Evolutionary conservation across 2,888 invertebrate species (phyloP), one percentile per base, ranked within the genome.

Genomic region (Acleris cristana): DNA sequence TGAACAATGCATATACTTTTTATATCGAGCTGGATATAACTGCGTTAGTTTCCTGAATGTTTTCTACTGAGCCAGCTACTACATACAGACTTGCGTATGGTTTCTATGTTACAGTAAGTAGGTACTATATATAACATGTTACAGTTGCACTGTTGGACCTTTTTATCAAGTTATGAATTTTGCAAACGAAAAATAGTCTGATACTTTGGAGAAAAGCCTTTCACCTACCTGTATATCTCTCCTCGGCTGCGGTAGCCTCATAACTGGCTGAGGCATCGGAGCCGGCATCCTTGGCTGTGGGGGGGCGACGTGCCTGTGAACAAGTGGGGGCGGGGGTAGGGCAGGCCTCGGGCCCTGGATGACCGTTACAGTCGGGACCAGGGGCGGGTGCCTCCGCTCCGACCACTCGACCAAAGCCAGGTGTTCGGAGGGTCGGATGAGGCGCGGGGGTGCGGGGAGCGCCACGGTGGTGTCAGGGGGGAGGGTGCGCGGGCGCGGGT

Each of bases 141-240:
- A 30, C 7, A 30, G 26, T 30, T 30, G 26, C 6, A 30, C 26
- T 26, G 10, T 30, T 10, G 10, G 2, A 10, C 8, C 30, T 2
- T 30, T 10, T 30, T 10, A 30, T 40, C 34, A 40, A 40, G 12
- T 40, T 14, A 12, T 40, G 14, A 2, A 40, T 12, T 40, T 10
- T 40, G 34, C 12, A 40, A 40, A 3, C 12, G 12, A 12, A 40
- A 14, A 40, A 40, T 40, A 10, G 12, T 40, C 14, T 14, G 3
- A 40, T 40, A 40, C 10, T 10, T 34, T 34, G 40, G 40, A 40
- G 40, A 40, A 12, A 14, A 14, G 14, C 12, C 14, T 14, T 40
- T 10, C 40, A 53, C 85, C 73, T 76, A 92, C 92, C 92, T 92
- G 90, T 83, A 83, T 73, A 76, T 90, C 89, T 86, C 86, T 88